Evolutionary conservation across 1,140 invertebrate genomes (phyloP).

Genomic region (Eufriesea mexicana): DNA sequence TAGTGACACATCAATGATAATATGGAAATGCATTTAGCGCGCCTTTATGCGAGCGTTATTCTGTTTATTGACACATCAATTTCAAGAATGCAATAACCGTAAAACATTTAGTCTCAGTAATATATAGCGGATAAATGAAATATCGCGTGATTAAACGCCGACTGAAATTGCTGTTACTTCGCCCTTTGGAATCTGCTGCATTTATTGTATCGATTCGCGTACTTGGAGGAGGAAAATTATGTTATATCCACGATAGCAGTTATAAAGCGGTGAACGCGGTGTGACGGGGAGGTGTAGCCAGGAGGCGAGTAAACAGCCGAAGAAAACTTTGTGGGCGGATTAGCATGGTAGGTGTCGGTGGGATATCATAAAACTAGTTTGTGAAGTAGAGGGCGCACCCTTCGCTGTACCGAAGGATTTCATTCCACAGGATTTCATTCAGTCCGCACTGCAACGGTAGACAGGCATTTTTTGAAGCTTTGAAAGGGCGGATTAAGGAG

Average conservation of each 20-base stretch:
- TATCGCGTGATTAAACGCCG: constrained; percentile 50
- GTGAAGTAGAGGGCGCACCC: constrained; percentile 57
- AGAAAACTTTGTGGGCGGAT: constrained; percentile 70
- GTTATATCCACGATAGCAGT: constrained; percentile 33
- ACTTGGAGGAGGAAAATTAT: constrained; percentile 43
- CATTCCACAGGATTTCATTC: constrained; percentile 42
- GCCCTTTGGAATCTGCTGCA: constrained; percentile 33
- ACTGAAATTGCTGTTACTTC: constrained; percentile 47
- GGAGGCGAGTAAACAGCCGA: constrained; percentile 54
- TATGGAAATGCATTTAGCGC: constrained; percentile 46
- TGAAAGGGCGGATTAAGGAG: constrained; percentile 43
- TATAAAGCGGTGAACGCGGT: constrained; percentile 29
- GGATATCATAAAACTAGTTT: constrained; percentile 75
- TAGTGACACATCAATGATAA: constrained; percentile 22
- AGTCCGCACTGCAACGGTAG: constrained; percentile 13
- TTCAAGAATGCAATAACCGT: constrained; percentile 50
- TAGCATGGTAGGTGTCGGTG: constrained; percentile 70
- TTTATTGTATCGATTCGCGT: constrained; percentile 51
- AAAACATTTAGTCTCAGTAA: constrained; percentile 44
- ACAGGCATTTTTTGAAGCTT: constrained; percentile 23
- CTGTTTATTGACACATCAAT: constrained; percentile 49
- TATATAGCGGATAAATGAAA: constrained; percentile 47
- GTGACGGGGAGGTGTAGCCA: constrained; percentile 26
- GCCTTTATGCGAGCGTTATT: constrained; percentile 26
- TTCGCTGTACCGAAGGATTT: constrained; percentile 35